Evolutionary conservation across 1,140 invertebrate genomes (phyloP), one percentile per base, ranked within the genome.

Genomic region (Drosophila kurseongensis): DNA sequence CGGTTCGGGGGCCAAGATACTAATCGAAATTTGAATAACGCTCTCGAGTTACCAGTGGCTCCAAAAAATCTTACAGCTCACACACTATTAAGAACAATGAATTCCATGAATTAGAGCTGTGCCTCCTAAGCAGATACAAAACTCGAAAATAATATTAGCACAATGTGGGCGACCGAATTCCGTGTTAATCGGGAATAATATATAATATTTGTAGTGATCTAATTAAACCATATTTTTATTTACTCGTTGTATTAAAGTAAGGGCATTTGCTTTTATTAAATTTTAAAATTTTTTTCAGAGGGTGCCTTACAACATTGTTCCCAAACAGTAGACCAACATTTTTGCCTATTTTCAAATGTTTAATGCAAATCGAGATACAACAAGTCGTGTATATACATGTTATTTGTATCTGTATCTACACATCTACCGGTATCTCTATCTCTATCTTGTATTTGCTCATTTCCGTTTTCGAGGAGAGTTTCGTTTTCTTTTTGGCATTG

Each of bases 1-100:
- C 84, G 83, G 79, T 60, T 62, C 68, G 50, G 50, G 38, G 47
- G 23, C 36, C 78, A 38, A 60, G 52, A 77, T 83, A 78, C 78
- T 88, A 88, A 88, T 88, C 85, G 59, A 73, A 88, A 88, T 88
- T 86, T 86, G 72, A 86, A 86, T 86, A 86, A 88, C 69, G 56
- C 54, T 57, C 18, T 13, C 23, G 51, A 55, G 47, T 23, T 71
- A 69, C 44, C 65, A 71, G 51, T 55, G 54, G 50, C 48, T 51
- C 65, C 67, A 57, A 71, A 68, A 66, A 51, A 29, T 4, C 61
- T 66, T 69, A 52, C 60, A 29, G 65, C 65, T 68, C 65, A 68
- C 65, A 68, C 65, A 68, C 60, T 68, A 60, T n/a, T 47, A 68
- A 50, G 65, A 61, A 66, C 57, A 40, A 68, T 66, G 41, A 68